Conservation (phyloP, 1,140 invertebrate species). For the Lepidostoma basale region DNA sequence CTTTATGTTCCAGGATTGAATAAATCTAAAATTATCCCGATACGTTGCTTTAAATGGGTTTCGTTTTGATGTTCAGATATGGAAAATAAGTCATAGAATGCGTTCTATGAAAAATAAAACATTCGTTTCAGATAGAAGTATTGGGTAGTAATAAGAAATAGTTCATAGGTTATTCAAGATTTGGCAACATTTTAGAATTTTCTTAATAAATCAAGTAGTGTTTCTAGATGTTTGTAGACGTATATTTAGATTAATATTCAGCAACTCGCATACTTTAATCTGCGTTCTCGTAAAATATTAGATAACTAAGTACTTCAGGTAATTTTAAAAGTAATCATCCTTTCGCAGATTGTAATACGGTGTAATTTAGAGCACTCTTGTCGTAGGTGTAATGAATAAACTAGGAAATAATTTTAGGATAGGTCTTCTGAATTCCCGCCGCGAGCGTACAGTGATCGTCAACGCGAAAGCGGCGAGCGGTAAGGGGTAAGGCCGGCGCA, state of each 20-base stretch:
- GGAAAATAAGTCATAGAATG: no score
- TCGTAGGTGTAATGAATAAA: conserved; percentile 13
- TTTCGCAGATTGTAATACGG: neutral
- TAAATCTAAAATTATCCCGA: no score
- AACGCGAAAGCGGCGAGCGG: neutral
- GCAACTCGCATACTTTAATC: neutral
- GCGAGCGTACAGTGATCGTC: neutral
- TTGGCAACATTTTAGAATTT: neutral
- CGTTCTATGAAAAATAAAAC: no score
- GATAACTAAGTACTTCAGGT: conserved; percentile 10
- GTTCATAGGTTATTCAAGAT: conserved; percentile 5
- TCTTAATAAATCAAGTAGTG: neutral
- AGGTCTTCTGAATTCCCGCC: conserved; percentile 1
- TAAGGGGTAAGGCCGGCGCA: no score
- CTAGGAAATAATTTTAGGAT: conserved; percentile 12
- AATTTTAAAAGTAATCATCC: conserved; percentile 3
- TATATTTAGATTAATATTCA: conserved; percentile 2
- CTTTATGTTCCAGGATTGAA: no score
- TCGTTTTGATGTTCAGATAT: no score
- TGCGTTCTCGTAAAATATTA: conserved; percentile 4
- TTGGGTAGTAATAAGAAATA: conserved; percentile 2
- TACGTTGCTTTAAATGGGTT: no score
- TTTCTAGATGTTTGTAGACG: conserved; percentile 15
- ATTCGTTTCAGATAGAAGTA: no score
- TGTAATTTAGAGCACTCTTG: neutral